Conservation (phyloP, 2,797 vertebrate species). For the Thripadectes ignobilis region DNA sequence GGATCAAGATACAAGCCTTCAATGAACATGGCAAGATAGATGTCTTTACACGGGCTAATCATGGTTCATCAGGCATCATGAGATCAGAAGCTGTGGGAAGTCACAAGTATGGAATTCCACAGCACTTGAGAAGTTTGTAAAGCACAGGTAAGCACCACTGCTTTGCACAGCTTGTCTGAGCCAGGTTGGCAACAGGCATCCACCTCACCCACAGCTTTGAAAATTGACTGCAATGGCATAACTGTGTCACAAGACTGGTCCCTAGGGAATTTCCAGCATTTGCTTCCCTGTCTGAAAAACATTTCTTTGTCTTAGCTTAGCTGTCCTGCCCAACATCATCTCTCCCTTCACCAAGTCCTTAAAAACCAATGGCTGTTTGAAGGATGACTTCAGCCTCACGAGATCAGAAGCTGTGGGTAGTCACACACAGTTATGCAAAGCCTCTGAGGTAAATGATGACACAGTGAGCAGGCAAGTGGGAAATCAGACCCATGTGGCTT, state of each 20-base stretch:
- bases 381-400: conserved; percentile 48
- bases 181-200: neutral
- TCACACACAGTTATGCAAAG: conserved; percentile 26
- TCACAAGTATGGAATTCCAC: too few species aligned
- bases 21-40: neutral
- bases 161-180: neutral
- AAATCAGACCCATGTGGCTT: conserved; percentile 40
- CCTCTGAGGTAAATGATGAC: conserved; percentile 47
- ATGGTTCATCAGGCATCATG: neutral
- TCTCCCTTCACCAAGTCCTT: neutral
- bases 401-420: conserved; percentile 48
- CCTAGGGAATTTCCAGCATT: neutral
- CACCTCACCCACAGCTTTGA: neutral
- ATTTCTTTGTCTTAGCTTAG: conserved; percentile 13
- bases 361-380: neutral
- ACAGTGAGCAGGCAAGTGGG: neutral
- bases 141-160: neutral
- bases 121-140: too few species aligned
- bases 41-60: neutral
- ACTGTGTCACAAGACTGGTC: neutral
- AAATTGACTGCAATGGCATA: neutral
- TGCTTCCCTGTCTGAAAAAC: neutral
- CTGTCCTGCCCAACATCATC: neutral
- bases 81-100: too few species aligned
- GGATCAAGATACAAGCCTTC: neutral